Percentiles rank a stretch among this genome's conserved stretches.
Evolutionary conservation across 2,888 invertebrate genomes (phyloP).

Genomic region (Vesta saturnalis): DNA sequence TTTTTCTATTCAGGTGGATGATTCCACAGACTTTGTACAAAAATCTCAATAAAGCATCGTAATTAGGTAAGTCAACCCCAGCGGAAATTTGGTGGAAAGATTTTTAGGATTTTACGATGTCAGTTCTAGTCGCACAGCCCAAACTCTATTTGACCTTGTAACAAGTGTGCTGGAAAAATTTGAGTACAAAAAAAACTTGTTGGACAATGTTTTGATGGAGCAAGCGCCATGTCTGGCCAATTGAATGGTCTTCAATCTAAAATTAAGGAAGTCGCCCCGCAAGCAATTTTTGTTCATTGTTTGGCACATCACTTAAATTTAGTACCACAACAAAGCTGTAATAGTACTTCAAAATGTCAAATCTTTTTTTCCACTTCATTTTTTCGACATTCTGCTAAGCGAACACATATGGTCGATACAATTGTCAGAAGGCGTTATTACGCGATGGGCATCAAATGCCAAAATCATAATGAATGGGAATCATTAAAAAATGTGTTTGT

Average conservation of each 20-base stretch:
- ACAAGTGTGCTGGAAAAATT: not conserved
- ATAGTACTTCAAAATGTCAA: constrained; percentile 33
- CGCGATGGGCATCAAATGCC: constrained; percentile 38
- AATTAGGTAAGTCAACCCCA: constrained; percentile 35
- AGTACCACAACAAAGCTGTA: constrained; percentile 35
- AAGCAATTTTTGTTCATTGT: constrained; percentile 39
- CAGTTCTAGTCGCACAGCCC: not conserved
- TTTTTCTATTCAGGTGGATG: constrained; percentile 43
- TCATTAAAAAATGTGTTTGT: constrained; percentile 40
- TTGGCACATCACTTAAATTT: constrained; percentile 41
- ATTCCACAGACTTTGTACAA: constrained; percentile 39
- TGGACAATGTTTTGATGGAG: constrained; percentile 41
- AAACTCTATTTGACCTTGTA: not conserved
- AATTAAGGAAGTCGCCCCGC: constrained; percentile 39
- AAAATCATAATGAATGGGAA: constrained; percentile 41
- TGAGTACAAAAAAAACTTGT: not conserved
- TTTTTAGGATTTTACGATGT: not conserved
- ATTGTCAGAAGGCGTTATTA: constrained; percentile 7
- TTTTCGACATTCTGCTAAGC: constrained; percentile 38
- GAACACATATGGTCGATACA: constrained; percentile 7
- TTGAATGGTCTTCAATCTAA: constrained; percentile 29
- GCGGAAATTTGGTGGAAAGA: not conserved
- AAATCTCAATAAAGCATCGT: constrained; percentile 40
- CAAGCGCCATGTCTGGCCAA: constrained; percentile 39
- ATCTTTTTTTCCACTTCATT: constrained; percentile 44